These are phyloP conservation scores for Dendronephthya gigantea DNA, from an alignment of 64 coral and sea anemone genomes.

Conservation along the genomic window DNA sequence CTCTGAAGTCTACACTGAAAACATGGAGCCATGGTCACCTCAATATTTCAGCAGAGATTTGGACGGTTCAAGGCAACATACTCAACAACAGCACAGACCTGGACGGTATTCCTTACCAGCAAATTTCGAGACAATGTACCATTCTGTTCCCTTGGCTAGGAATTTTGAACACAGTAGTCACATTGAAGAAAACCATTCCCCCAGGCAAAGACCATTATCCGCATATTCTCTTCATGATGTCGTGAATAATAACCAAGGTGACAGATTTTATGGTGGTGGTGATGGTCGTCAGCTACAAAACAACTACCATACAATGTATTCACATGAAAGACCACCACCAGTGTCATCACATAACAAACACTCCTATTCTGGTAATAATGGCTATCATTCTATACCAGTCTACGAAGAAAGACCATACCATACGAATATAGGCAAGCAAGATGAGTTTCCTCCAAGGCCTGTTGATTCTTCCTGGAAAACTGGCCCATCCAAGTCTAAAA, in stretches of 20 bases:
- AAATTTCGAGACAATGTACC: background rate
- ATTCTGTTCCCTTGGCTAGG: background rate
- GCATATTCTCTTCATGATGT: background rate
- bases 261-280: background rate
- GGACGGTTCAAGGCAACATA: background rate
- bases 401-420: no score
- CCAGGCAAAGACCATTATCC: background rate
- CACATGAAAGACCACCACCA: no score
- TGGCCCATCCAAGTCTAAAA: no score
- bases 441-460: no score
- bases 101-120: background rate
- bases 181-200: background rate
- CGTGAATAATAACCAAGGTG: background rate
- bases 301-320: no score
- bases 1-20: background rate
- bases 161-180: no score
- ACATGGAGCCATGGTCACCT: background rate
- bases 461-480: no score
- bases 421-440: no score
- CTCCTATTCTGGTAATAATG: no score
- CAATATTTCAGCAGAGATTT: no score
- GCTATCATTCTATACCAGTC: no score
- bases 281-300: background rate
- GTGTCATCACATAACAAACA: no score
- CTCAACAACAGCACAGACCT: background rate